Evolutionary conservation across 1,140 invertebrate genomes (phyloP).

Genomic region (Drosophila biarmipes): DNA sequence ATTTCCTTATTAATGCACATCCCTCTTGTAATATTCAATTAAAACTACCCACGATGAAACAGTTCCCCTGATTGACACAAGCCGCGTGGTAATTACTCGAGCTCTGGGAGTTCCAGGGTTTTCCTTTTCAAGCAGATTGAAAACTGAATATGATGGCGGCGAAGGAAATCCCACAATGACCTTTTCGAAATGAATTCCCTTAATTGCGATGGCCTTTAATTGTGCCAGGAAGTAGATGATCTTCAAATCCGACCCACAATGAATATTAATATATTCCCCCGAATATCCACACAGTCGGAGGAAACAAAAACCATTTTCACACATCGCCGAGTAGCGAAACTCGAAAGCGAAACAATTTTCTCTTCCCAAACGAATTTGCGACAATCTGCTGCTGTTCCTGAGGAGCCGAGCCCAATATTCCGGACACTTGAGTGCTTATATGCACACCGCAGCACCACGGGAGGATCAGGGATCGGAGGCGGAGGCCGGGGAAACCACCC

Average conservation of each 20-base stretch:
- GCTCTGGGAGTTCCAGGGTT: constrained; percentile 31
- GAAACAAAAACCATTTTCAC: constrained; percentile 54
- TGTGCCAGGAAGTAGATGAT: constrained; percentile 36
- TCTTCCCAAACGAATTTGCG: constrained; percentile 37
- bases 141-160: constrained; percentile 61
- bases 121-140: constrained; percentile 36
- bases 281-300: not conserved
- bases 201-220: constrained; percentile 61
- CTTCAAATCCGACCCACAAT: constrained; percentile 20
- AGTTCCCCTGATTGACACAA: constrained; percentile 66
- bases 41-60: constrained; percentile 66
- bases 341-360: constrained; percentile 46
- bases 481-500: constrained; percentile 9
- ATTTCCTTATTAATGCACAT: constrained; percentile 84
- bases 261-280: constrained; percentile 28
- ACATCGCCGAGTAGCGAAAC: constrained; percentile 59
- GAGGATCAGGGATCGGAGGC: constrained; percentile 27
- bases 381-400: constrained; percentile 58
- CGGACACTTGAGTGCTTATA: constrained; percentile 73
- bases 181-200: constrained; percentile 65
- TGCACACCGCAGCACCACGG: constrained; percentile 72
- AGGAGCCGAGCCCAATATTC: constrained; percentile 55
- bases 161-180: constrained; percentile 63
- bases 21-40: constrained; percentile 83
- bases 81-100: constrained; percentile 73